Base-by-base conservation (phyloP, 1,140 invertebrate species). In the Drosophila quadrilineata region DNA sequence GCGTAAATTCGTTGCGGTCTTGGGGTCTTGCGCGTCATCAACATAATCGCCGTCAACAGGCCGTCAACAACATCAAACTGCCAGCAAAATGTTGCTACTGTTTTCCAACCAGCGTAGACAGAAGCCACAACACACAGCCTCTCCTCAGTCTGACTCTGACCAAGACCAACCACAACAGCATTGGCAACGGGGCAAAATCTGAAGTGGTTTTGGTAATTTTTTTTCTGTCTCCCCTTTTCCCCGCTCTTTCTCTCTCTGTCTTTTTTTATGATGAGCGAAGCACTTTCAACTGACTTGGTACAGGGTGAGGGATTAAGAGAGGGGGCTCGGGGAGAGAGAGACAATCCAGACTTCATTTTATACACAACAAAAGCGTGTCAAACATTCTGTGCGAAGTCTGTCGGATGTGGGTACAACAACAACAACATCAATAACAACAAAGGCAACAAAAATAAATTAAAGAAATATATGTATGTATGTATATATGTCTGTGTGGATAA, bases 11-110 rank as follows among this genome's bases (percentile, higher is more conserved):
- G 79, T 85, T 85, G 79, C 79, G 79, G 79, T 85, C 75, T 43
- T 73, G 35, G 62, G 40, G 43, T 49, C 35, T 65, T 49, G 74
- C 79, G 79, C 73, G 79, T 85, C 79, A 85, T 85, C 79, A 85
- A 85, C 79, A 71, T 85, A 85, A 85, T 85, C 79, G 74, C 79
- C 79, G 79, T 84, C 77, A 84, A 84, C 77, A 74, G 77, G 59
- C 77, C 82, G 74, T 84, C 77, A 85, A 85, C 77, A 77, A 72
- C 79, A 84, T 84, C 74, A 84, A 84, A 84, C 79, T 85, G 79
- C 66, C 79, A 85, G 71, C 67, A 75, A 46, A 77, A 85, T 64
- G 79, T 85, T 85, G 79, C 79, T 85, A 85, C 79, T 85, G 79
- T 85, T 85, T 85, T 58, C 69, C n/a, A n/a, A 79, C 31, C 73